Evolutionary conservation across 2,113 vertebrate species (phyloP), one percentile per base, ranked within the genome.

Genomic region (Guaruba guarouba): DNA sequence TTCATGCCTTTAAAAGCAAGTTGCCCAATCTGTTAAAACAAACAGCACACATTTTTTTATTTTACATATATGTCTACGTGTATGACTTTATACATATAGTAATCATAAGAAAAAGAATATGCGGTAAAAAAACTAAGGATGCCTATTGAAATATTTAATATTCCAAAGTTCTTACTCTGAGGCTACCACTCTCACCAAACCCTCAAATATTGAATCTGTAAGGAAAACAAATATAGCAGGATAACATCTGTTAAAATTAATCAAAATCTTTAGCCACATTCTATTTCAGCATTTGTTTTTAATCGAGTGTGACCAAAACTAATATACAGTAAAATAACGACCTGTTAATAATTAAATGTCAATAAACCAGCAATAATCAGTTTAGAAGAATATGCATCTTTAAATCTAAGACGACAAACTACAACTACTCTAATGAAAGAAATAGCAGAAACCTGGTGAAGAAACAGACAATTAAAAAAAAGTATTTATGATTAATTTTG

Each of bases 1-100:
- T 98, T 99, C 98, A 99, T 98, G 75, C 99, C 99, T 97, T 99
- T 99, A 95, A 99, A 99, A 91, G 98, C 99, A 95, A 99, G 97
- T 92, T 99, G 99, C 20, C 99, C 99, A 77, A 99, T 98, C 99
- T 99, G 96, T 87, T 89, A 90, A 77, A 76, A 70, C n/a, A 94
- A 94, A 63, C 25, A 81, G 55, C 9, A 82, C 1, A 9, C 2
- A 18, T 31, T 49, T 51, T 48, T 78, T 3, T 2, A 24, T 31
- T 92, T 91, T 78, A 49, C 3, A 17, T 15, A 10, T 28, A 25
- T 27, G 5, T n/a, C 4, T 33, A 6, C 4, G 1, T 6, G 1
- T 31, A 5, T 35, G 4, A 29, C 57, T 46, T 1, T 22, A 11
- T 4, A 18, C 2, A 43, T 25, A 13, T 4, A 63, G 29, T 27